phyloP scores from a whole-genome alignment of 2,113 vertebrate species.

The Zingel zingel region DNA sequence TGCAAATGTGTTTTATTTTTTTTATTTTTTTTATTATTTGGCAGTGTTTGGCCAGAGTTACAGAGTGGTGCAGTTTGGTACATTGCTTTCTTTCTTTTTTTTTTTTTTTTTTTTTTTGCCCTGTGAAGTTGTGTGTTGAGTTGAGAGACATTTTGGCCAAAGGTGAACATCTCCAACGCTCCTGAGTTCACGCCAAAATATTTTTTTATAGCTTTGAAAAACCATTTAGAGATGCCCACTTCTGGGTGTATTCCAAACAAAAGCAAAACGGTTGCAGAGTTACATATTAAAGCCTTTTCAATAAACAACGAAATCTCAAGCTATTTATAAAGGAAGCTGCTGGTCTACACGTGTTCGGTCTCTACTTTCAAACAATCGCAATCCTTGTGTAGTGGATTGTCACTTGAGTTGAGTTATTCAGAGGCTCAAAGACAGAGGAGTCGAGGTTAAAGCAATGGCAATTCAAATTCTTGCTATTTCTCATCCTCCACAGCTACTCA shows the following conservation, averaged over 20 bases:
- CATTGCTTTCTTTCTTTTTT: too few relatives aligned
- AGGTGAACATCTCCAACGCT: slow-evolving; percentile 44
- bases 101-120: not conserved
- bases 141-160: slow-evolving; percentile 25
- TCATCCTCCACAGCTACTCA: slow-evolving; percentile 28
- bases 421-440: slow-evolving; percentile 9
- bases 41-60: slow-evolving; percentile 69
- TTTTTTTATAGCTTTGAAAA: not conserved
- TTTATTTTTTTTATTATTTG: slow-evolving; percentile 78
- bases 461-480: not conserved
- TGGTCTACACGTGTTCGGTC: slow-evolving; percentile 13
- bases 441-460: slow-evolving; percentile 30
- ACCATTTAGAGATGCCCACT: not conserved
- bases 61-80: slow-evolving; percentile 36
- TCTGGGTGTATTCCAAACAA: not conserved
- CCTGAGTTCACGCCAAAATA: slow-evolving; percentile 24
- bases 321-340: slow-evolving; percentile 9
- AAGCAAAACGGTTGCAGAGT: slow-evolving; percentile 1
- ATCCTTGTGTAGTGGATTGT: not conserved
- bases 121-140: slow-evolving; percentile 46
- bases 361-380: not conserved
- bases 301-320: not conserved
- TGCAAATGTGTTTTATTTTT: slow-evolving; percentile 77
- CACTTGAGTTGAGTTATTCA: slow-evolving; percentile 2
- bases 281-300: slow-evolving; percentile 13